Percentiles rank a stretch among this genome's conserved stretches.
phyloP scores from a whole-genome alignment of 2,113 vertebrate species.

The Siniperca chuatsi region DNA sequence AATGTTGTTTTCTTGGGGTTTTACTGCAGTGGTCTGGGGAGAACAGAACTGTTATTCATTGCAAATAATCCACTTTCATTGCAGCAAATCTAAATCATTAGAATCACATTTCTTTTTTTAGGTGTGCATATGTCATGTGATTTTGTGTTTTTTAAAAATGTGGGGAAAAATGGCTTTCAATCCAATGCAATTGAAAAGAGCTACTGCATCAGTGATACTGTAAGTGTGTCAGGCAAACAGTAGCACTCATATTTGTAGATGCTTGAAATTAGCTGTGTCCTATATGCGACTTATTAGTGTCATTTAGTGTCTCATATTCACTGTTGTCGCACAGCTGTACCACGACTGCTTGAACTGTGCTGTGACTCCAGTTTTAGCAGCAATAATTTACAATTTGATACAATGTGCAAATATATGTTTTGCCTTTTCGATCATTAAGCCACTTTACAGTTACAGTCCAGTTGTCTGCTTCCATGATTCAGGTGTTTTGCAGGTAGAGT shows the following conservation, averaged over 20 bases:
- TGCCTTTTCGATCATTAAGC: background rate
- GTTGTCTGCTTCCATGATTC: background rate
- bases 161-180: background rate
- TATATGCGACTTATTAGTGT: background rate
- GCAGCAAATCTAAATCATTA: background rate
- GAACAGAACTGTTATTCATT: background rate
- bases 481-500: slow-evolving; percentile 44
- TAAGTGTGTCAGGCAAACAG: slow-evolving; percentile 1
- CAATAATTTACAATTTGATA: background rate
- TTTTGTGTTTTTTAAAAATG: background rate
- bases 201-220: background rate
- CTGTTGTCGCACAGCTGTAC: background rate
- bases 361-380: too few relatives aligned
- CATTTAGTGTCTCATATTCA: background rate
- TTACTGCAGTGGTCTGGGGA: background rate
- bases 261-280: background rate
- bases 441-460: background rate
- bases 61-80: slow-evolving; percentile 14
- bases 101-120: background rate
- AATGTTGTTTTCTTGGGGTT: background rate
- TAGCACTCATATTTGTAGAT: background rate
- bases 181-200: background rate
- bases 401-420: background rate
- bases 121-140: background rate
- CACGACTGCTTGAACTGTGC: background rate